Evolutionary conservation across 2,113 vertebrate genomes (phyloP), one percentile per base, ranked within the genome.

Genomic region (Dicerorhinus sumatrensis): DNA sequence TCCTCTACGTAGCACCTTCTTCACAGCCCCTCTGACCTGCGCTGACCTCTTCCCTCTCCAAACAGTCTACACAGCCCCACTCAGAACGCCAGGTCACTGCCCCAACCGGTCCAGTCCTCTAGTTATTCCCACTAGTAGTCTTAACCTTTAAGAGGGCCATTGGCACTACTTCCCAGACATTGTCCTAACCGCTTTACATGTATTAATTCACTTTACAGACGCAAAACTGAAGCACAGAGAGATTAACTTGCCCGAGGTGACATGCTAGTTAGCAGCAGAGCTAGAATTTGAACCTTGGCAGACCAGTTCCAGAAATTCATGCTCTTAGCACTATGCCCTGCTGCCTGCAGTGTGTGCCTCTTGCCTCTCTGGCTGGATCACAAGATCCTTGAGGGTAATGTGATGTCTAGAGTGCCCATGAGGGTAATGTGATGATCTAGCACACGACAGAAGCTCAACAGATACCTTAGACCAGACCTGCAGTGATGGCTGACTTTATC

Each of bases 311-410:
- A 3, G 36, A 56, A 80, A 23, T 31, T 1, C 21, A 0, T 1
- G 8, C 39, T 62, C 20, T 65, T 0, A 2, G 20, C 8, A 0
- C 12, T 21, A 1, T 0, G 6, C 21, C n/a, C 58, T n/a, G 67
- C 51, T 13, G 62, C 76, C 42, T n/a, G 2, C 23, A 21, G 42
- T 2, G 33, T 4, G 27, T 2, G 13, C 0, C 0, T 2, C 33
- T 31, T 25, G 3, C 29, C 9, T 76, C 36, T 60, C 91, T 2
- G 23, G 31, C 67, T 67, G 39, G 54, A 27, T 67, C 33, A 29
- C 29, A 39, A 31, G 21, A n/a, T n/a, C 20, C 36, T 18, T 1
- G 60, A 58, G 69, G 84, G 51, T 1, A 16, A 9, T 0, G 8
- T n/a, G 18, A 21, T 2, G 1, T 54, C 39, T 54, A 5, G 0